Evolutionary conservation across 1,140 invertebrate species (phyloP), one percentile per base, ranked within the genome.

Genomic region (Aphelinus certus): DNA sequence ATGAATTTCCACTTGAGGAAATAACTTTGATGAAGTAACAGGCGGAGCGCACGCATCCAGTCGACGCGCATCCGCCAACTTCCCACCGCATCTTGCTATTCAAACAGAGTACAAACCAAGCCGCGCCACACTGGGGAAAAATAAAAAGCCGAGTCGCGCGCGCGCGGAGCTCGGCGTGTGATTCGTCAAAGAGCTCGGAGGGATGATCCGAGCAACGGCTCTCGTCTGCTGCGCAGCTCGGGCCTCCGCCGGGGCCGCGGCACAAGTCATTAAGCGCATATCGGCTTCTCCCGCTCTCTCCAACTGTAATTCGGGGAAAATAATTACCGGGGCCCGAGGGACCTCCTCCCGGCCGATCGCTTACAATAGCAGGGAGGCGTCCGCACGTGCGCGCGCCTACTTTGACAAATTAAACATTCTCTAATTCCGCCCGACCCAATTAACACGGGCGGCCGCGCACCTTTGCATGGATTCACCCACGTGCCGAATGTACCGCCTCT

Each of bases 381-480:
- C 26, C 51, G 56, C 51, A 47, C 9, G 45, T 49, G 58, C 60
- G 68, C 48, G 7, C 60, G 46, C n/a, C 56, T 71, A 58, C 63
- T 72, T 73, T 78, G 61, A 79, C 76, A 81, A 81, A 83, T 82
- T 83, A 82, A 82, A 83, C 76, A 82, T 80, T 81, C 75, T 73
- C 79, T 81, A 81, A 82, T 81, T 42, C 47, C 10, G 5, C 10
- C 1, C n/a, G 53, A 71, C 45, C 53, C 61, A 71, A 71, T 71
- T 71, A 73, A 65, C 55, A 63, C 42, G 60, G 55, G 9, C 57
- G 57, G 46, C 4, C 2, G 48, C 49, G 5, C 48, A 51, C 48
- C 58, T 62, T 71, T 71, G 68, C 62, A 6, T 57, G 68, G 58
- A 71, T 56, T 61, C 47, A 26, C 26, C 1, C 10, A 4, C 47